phyloP scores from a whole-genome alignment of 2,888 invertebrate genomes.

The Ophion costatus region DNA sequence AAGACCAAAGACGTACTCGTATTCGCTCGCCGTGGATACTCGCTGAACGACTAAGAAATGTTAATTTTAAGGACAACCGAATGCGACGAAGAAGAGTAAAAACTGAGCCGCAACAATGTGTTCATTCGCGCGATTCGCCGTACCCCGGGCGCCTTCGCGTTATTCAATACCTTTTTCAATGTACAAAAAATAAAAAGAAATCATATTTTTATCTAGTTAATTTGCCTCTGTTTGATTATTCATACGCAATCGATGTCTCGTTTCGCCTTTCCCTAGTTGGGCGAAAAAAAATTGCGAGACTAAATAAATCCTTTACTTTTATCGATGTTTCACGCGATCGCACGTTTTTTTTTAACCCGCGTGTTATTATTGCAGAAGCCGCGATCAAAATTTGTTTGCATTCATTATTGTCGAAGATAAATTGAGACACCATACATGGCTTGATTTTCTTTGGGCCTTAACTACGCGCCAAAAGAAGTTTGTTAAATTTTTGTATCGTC shows the following conservation, averaged over 20 bases:
- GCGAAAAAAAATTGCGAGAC: too few relatives aligned
- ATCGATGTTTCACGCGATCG: background rate
- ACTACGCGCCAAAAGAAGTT: background rate
- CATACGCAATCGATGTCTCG: background rate
- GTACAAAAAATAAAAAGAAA: constrained; percentile 69
- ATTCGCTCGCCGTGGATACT: constrained; percentile 59
- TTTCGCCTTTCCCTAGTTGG: background rate
- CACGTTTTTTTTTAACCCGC: too few relatives aligned
- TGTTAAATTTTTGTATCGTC: background rate
- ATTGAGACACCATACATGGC: background rate
- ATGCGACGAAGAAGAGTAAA: constrained; percentile 39
- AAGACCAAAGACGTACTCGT: background rate
- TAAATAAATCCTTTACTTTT: background rate
- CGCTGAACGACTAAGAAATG: constrained; percentile 56
- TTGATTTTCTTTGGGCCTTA: background rate
- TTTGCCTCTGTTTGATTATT: constrained; percentile 8
- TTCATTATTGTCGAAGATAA: constrained; percentile 5
- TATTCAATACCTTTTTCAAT: constrained; percentile 72
- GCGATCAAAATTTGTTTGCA: background rate
- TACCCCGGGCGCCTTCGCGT: constrained; percentile 62
- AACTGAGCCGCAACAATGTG: constrained; percentile 75
- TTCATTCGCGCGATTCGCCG: constrained; percentile 76
- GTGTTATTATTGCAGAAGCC: too few relatives aligned
- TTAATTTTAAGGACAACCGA: constrained; percentile 62
- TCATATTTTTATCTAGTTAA: constrained; percentile 65